Conservation (phyloP, 2,797 vertebrate species). For the Sebastes ruberrimus region DNA sequence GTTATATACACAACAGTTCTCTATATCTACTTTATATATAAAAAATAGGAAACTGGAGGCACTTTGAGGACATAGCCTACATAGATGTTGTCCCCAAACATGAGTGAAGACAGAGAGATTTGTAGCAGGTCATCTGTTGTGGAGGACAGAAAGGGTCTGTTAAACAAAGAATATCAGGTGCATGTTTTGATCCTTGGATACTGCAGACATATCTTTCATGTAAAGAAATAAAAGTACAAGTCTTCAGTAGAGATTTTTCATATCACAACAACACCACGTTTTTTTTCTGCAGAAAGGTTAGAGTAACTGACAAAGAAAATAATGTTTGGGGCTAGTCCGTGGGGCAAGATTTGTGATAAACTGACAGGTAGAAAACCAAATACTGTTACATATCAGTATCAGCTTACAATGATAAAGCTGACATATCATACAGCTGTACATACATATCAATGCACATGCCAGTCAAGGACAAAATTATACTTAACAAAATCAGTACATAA, state of each 20-base stretch:
- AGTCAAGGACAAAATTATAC: constrained; percentile 64
- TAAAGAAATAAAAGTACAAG: constrained; percentile 54
- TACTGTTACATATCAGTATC: constrained; percentile 68
- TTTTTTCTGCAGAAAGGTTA: constrained; percentile 31
- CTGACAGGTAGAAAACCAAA: constrained; percentile 60
- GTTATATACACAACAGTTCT: constrained; percentile 96
- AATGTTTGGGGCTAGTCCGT: constrained; percentile 42
- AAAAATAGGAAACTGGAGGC: constrained; percentile 91
- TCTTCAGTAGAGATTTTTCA: constrained; percentile 51
- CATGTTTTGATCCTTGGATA: constrained; percentile 58
- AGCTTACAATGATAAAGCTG: constrained; percentile 57
- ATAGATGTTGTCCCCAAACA: constrained; percentile 81
- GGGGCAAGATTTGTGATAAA: constrained; percentile 43
- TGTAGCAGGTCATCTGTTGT: constrained; percentile 69
- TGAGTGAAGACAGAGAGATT: constrained; percentile 74
- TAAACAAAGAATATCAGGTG: constrained; percentile 48
- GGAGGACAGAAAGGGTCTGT: constrained; percentile 54
- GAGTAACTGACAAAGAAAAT: constrained; percentile 40
- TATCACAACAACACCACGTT: constrained; percentile 45
- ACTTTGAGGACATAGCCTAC: constrained; percentile 89
- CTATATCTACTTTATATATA: constrained; percentile 91
- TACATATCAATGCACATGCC: constrained; percentile 66
- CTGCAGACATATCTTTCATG: constrained; percentile 44
- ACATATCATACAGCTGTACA: constrained; percentile 66
- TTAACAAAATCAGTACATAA: constrained; percentile 56